These are phyloP conservation scores for Platysternon megacephalum DNA, from an alignment of 2,113 vertebrate species.

Conservation along the genomic window DNA sequence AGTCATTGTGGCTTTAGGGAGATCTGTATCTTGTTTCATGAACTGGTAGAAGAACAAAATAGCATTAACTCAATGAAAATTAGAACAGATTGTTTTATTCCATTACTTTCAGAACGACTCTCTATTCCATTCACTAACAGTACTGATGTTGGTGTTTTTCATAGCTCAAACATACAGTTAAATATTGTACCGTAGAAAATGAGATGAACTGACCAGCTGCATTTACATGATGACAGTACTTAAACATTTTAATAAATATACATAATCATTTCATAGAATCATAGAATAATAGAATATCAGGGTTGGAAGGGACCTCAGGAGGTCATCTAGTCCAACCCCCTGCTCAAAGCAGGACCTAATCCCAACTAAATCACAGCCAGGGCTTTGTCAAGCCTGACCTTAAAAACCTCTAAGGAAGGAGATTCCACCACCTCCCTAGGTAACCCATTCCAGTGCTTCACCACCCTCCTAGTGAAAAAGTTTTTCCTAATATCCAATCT, in stretches of 20 bases:
- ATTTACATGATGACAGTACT: not conserved
- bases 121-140: not conserved
- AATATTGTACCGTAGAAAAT: not conserved
- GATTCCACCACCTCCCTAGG: too few species aligned
- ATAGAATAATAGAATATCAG: too few species aligned
- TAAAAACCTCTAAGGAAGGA: too few species aligned
- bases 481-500: too few species aligned
- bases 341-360: too few species aligned
- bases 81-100: not conserved
- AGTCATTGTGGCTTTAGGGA: not conserved
- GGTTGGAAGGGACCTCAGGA: too few species aligned
- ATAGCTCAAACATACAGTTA: not conserved
- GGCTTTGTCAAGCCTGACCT: too few species aligned
- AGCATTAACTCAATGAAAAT: not conserved
- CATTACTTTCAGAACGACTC: fast-evolving
- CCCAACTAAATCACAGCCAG: too few species aligned
- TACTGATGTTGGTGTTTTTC: not conserved
- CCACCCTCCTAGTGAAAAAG: too few species aligned
- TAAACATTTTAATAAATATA: not conserved
- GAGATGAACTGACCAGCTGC: not conserved
- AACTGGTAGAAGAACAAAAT: not conserved
- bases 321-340: too few species aligned
- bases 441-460: too few species aligned
- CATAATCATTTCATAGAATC: not conserved
- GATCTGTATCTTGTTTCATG: not conserved